These are phyloP conservation scores for Polypedilum pembai DNA, from an alignment of 1,140 invertebrate genomes.

Conservation along the genomic window DNA sequence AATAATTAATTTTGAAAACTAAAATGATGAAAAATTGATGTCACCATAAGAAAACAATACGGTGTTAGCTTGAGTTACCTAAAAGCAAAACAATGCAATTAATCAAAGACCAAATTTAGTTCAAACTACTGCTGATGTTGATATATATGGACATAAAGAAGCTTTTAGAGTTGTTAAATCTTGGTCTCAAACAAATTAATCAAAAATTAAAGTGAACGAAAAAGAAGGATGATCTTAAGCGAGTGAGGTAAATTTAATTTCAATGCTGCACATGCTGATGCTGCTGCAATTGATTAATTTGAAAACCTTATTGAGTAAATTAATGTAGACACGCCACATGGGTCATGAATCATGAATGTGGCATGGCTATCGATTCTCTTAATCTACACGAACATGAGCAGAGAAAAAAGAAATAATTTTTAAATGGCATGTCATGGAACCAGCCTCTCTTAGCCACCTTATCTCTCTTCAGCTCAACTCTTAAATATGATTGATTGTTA, in stretches of 20 bases:
- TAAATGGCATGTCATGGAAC: conserved; percentile 10
- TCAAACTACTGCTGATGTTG: neutral
- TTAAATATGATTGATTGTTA: conserved; percentile 28
- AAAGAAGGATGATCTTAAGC: neutral
- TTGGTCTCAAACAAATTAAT: neutral
- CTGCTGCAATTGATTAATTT: conserved; percentile 25
- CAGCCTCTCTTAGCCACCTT: conserved; percentile 22
- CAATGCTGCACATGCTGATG: neutral
- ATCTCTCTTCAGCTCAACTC: neutral
- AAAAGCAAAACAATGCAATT: too few species aligned
- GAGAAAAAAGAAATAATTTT: neutral
- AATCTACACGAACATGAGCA: conserved; percentile 14
- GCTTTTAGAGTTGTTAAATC: neutral
- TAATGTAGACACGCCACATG: conserved; percentile 26
- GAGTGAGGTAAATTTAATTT: neutral
- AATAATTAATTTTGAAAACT: too few species aligned
- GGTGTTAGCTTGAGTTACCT: too few species aligned
- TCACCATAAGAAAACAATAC: too few species aligned
- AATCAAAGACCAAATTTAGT: too few species aligned
- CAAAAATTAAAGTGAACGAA: neutral
- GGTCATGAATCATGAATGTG: neutral
- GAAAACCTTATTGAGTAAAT: conserved; percentile 26
- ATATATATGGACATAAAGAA: conserved; percentile 13
- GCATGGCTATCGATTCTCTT: neutral
- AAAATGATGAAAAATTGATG: too few species aligned